Conservation (phyloP, 2,113 vertebrate genomes). For the Anser cygnoides region DNA sequence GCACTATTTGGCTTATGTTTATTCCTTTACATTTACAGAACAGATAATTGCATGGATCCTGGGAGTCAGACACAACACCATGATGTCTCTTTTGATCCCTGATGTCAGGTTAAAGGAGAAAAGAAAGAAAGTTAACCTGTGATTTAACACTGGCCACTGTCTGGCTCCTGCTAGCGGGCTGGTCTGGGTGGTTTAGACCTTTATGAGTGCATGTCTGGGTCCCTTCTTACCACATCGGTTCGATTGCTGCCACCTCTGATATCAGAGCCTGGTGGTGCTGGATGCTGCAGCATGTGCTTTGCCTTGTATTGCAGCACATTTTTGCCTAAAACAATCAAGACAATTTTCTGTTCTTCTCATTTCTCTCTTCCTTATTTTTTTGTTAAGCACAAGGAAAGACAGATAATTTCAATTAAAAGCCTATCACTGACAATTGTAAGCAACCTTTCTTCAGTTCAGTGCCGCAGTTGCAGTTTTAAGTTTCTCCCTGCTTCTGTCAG, state of each 20-base stretch:
- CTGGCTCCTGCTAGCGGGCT: background rate
- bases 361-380: background rate
- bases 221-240: background rate
- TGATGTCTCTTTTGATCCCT: slow-evolving; percentile 46
- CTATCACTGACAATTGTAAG: slow-evolving; percentile 64
- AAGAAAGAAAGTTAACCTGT: background rate
- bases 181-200: background rate
- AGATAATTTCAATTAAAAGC: slow-evolving; percentile 79
- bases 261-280: background rate
- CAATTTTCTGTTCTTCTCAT: background rate
- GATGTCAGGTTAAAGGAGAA: slow-evolving; percentile 22
- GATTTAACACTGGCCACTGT: slow-evolving; percentile 40
- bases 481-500: slow-evolving; percentile 72
- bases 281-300: slow-evolving; percentile 49
- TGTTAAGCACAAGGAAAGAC: background rate
- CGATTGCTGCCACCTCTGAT: slow-evolving; percentile 15
- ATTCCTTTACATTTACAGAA: slow-evolving; percentile 17
- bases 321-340: slow-evolving; percentile 13
- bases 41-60: slow-evolving; percentile 29
- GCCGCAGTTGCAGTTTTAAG: slow-evolving; percentile 67
- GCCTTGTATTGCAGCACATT: slow-evolving; percentile 40
- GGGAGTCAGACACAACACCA: background rate
- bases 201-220: background rate
- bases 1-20: slow-evolving; percentile 17
- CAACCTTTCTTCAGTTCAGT: slow-evolving; percentile 70